A percentile compares a stretch with the other conserved stretches of the same genome.
Evolutionary conservation across 2,113 vertebrate genomes (phyloP).

Genomic region (Chloroceryle aenea): DNA sequence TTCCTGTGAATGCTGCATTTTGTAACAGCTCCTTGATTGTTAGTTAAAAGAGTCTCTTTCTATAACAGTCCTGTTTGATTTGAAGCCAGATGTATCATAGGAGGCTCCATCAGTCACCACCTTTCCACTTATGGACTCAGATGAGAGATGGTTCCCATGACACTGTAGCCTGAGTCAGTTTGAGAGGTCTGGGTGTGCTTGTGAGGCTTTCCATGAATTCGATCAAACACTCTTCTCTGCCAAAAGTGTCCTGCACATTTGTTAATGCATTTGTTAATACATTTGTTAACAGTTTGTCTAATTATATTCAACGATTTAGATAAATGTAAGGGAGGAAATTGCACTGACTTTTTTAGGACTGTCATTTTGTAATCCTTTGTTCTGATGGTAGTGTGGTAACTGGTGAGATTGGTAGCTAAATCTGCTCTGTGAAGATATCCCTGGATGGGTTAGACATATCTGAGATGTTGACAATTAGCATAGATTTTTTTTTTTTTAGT

Average conservation of each 20-base stretch:
- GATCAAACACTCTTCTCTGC: constrained; percentile 24
- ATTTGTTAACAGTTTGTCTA: not conserved
- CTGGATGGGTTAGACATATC: not conserved
- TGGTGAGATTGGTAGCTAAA: not conserved
- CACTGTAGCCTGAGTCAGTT: constrained; percentile 30
- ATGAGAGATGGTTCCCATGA: constrained; percentile 65
- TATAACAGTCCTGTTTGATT: constrained; percentile 62
- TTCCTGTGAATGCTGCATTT: constrained; percentile 71
- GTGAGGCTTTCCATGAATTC: constrained; percentile 29
- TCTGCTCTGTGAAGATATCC: not conserved
- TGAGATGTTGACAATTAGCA: not conserved
- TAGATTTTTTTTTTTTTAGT: not conserved
- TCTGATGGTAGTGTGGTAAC: not conserved
- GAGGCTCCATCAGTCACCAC: not conserved
- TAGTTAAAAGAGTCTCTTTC: constrained; percentile 66
- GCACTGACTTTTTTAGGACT: not conserved
- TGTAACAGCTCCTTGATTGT: constrained; percentile 47
- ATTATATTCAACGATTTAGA: constrained; percentile 31
- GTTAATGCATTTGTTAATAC: constrained; percentile 11
- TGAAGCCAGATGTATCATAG: constrained; percentile 43
- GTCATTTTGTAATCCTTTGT: not conserved
- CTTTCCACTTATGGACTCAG: constrained; percentile 10
- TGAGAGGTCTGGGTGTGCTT: not conserved
- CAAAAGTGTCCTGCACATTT: constrained; percentile 42
- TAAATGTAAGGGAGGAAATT: not conserved